Conservation (phyloP, 2,888 invertebrate genomes). For the Amphipyra tragopoginis region DNA sequence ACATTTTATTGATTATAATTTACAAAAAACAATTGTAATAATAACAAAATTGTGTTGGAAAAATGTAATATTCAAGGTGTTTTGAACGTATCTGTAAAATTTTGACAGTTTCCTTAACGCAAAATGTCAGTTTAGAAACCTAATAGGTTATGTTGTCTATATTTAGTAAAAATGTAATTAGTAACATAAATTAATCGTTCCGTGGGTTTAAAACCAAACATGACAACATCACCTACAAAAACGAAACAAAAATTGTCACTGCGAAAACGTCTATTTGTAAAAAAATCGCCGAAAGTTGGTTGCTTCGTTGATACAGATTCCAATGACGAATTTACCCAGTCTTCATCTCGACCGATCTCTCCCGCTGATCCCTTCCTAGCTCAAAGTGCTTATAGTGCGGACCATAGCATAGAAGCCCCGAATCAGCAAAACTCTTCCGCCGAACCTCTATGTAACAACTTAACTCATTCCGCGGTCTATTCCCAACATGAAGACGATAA, state of each 20-base stretch:
- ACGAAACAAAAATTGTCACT: conserved; percentile 86
- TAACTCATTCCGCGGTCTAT: conserved; percentile 65
- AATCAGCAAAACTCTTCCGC: conserved; percentile 68
- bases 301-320: conserved; percentile 87
- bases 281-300: conserved; percentile 88
- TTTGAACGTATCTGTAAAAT: conserved; percentile 51
- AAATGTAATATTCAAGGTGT: conserved; percentile 2
- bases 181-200: conserved; percentile 82
- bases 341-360: conserved; percentile 84
- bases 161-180: conserved; percentile 87
- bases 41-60: not conserved
- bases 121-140: conserved; percentile 72
- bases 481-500: conserved; percentile 76
- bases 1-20: not conserved
- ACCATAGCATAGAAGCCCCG: conserved; percentile 67
- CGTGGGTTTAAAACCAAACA: conserved; percentile 80
- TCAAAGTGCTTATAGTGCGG: conserved; percentile 78
- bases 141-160: conserved; percentile 84
- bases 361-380: conserved; percentile 86
- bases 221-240: conserved; percentile 87
- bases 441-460: conserved; percentile 69
- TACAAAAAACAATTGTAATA: not conserved
- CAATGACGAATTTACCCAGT: conserved; percentile 82
- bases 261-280: conserved; percentile 86
- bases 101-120: conserved; percentile 63